Evolutionary conservation across 2,888 invertebrate species (phyloP), one percentile per base, ranked within the genome.

Genomic region (Eurytoma californica): DNA sequence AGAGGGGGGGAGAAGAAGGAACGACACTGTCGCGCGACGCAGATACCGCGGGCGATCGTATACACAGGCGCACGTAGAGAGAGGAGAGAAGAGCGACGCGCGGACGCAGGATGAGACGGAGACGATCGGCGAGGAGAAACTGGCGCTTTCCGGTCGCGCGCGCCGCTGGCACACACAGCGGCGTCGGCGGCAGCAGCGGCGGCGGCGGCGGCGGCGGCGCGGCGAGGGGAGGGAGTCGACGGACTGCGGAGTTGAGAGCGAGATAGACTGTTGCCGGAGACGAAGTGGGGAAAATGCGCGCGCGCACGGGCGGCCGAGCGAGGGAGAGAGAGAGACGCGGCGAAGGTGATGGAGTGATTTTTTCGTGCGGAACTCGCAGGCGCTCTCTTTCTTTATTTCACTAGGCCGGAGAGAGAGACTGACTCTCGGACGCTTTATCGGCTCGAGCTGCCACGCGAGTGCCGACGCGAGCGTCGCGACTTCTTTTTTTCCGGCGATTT

Each of bases 61-160:
- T 49, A 53, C 14, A 12, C 13, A n/a, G n/a, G 53, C n/a, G 4
- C 53, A n/a, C n/a, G 13, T 14, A 14, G 61, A 20, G 28, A 51
- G 49, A 61, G 60, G 63, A 75, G 67, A 66, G 73, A 51, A 18
- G 61, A 28, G 47, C 63, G 55, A 61, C 63, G 66, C 77, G 67
- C 69, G 73, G 55, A 18, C 67, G 58, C 73, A 70, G 77, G 82
- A 79, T 79, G 80, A 77, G 79, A 28, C 80, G 74, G 87, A 86
- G 86, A 85, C 88, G 88, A 87, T 87, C 86, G 87, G 86, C 86
- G 85, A 86, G 84, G 88, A 87, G 87, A 88, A 88, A 88, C 88
- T 88, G 87, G 88, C 88, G 87, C 87, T 88, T 88, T 88, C 88
- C 88, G 87, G 88, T 87, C 85, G 87, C 84, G 86, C 85, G 84